Conservation (phyloP, 2,888 invertebrate species). For the Leptinotarsa rubiginosa region DNA sequence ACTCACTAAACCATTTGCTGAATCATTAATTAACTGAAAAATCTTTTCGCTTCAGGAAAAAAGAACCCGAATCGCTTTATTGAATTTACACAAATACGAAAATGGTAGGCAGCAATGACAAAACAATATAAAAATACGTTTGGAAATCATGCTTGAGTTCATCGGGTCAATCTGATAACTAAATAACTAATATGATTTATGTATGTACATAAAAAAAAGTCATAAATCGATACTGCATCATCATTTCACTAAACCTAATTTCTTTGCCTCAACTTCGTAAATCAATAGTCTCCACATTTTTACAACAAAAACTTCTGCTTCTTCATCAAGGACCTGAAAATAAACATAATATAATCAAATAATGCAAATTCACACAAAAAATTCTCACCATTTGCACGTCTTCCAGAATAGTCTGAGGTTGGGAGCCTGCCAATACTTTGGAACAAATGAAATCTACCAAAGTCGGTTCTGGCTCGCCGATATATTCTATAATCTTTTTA, state of each 20-base stretch:
- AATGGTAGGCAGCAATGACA: not conserved
- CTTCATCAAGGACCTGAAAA: constrained; percentile 95
- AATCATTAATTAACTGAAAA: too few species aligned
- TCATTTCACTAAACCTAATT: constrained; percentile 87
- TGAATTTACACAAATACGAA: not conserved
- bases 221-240: constrained; percentile 27
- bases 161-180: constrained; percentile 20
- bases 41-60: not conserved
- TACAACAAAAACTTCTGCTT: constrained; percentile 99
- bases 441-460: constrained; percentile 99
- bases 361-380: not conserved
- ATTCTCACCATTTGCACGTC: constrained; percentile 96
- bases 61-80: not conserved
- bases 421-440: constrained; percentile 93
- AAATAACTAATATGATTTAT: constrained; percentile 11
- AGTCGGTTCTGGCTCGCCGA: constrained; percentile 98
- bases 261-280: constrained; percentile 99
- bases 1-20: too few species aligned
- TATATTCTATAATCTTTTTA: constrained; percentile 99
- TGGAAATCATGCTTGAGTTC: not conserved
- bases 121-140: constrained; percentile 17
- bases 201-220: constrained; percentile 33
- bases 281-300: constrained; percentile 99
- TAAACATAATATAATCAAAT: not conserved
- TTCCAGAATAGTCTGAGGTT: constrained; percentile 94